phyloP scores from a whole-genome alignment of 1,140 invertebrate genomes.

The Megalonaias nervosa region DNA sequence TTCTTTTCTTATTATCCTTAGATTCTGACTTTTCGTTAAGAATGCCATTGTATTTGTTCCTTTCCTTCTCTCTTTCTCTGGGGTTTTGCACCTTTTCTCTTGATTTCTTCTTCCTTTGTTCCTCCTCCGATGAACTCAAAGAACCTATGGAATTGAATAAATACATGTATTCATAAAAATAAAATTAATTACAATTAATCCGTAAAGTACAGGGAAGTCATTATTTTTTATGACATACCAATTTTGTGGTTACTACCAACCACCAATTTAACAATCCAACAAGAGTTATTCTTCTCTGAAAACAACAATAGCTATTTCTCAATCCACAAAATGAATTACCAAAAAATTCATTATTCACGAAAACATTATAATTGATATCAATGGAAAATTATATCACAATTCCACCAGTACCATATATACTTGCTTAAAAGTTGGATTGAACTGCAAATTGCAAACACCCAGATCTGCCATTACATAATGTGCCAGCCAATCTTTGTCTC shows the following conservation, averaged over 20 bases:
- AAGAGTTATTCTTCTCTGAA: too few species aligned
- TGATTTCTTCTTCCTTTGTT: slow-evolving; percentile 9
- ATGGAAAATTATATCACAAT: too few species aligned
- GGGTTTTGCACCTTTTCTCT: neutral
- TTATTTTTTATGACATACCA: neutral
- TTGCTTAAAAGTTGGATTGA: too few species aligned
- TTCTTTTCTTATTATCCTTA: too few species aligned
- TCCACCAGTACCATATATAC: too few species aligned
- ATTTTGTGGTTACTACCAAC: neutral
- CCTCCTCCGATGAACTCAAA: slow-evolving; percentile 25
- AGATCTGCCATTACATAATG: too few species aligned
- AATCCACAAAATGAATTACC: too few species aligned
- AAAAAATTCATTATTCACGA: too few species aligned
- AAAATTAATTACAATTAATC: neutral
- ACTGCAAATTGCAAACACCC: too few species aligned
- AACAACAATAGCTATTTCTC: too few species aligned
- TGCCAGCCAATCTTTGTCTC: too few species aligned
- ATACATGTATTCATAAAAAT: neutral
- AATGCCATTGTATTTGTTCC: neutral
- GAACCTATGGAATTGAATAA: neutral
- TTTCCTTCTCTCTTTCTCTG: neutral
- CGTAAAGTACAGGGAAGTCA: neutral
- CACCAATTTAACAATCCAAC: neutral
- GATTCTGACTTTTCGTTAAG: neutral
- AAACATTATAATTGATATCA: too few species aligned